Base-by-base conservation (phyloP, 2,113 vertebrate genomes). In the Seriola aureovittata region DNA sequence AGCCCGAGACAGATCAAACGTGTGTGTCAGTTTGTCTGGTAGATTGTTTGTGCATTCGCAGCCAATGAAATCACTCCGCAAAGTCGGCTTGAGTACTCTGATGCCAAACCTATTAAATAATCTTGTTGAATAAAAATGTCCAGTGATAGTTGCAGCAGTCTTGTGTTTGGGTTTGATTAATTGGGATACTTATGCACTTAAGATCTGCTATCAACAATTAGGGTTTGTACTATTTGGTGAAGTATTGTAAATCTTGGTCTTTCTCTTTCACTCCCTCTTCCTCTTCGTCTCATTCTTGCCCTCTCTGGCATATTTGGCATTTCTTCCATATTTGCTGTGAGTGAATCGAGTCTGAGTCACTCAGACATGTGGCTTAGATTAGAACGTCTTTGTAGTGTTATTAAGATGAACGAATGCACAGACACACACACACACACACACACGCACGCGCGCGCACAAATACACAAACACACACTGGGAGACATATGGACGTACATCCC, bases 311-410 rank as follows among this genome's bases (percentile, higher is more conserved):
- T 93, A 80, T 86, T 91, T 93, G 67, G 75, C 86, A 93, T 94
- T 87, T 90, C 73, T 90, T 81, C 76, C 80, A 88, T 92, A 93
- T 91, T 93, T 93, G 64, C 81, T 64, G 78, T 54, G 64, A 71
- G 71, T 78, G 78, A 92, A 79, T 86, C 54, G 55, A 21, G 74
- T 65, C 67, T 88, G 90, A 93, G 80, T 91, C 88, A 85, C 85
- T 71, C 70, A 32, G 46, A 83, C 88, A 94, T 87, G 82, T 93
- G 93, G 85, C 83, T 88, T 75, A 68, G 38, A 91, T 93, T 83
- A 89, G 44, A n/a, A 59, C 1, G 59, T 77, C 88, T 91, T 91
- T 88, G 85, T 88, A 73, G 88, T 67, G 82, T 90, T 90, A 81
- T 85, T 87, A 82, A 81, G 81, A 91, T 50, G 59, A 90, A 17